Evolutionary conservation across 2,113 vertebrate genomes (phyloP).

Genomic region (Eurypyga helias): DNA sequence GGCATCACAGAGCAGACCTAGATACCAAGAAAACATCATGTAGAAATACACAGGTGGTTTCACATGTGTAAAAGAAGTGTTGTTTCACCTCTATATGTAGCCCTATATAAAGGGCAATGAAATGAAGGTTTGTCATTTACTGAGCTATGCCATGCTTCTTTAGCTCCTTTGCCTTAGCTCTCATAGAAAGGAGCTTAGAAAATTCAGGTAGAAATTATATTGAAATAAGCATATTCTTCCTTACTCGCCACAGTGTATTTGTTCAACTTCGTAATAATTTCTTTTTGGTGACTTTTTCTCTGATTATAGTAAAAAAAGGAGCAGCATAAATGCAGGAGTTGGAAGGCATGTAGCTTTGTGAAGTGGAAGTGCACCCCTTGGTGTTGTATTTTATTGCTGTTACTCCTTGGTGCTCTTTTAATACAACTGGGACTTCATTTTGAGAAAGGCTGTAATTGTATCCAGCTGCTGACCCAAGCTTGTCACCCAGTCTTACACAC

Average conservation of each 20-base stretch:
- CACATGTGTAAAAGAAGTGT: neutral
- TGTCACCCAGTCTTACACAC: neutral
- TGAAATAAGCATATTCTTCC: neutral
- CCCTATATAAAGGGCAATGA: neutral
- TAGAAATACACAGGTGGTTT: neutral
- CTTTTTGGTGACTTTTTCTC: neutral
- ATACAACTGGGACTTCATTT: neutral
- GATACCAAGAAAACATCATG: neutral
- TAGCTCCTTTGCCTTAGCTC: neutral
- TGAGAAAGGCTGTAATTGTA: conserved; percentile 29
- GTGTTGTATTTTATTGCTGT: neutral
- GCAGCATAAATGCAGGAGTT: neutral
- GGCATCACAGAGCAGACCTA: neutral
- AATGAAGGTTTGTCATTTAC: neutral
- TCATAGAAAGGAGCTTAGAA: neutral
- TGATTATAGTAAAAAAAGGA: neutral
- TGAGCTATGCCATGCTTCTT: neutral
- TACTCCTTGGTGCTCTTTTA: neutral
- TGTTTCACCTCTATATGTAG: neutral
- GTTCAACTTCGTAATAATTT: neutral
- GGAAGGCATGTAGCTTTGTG: neutral
- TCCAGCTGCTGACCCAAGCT: conserved; percentile 14
- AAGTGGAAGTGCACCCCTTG: neutral
- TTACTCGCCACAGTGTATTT: neutral
- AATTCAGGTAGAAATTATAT: neutral